A percentile compares a stretch with the other conserved stretches of the same genome.
Evolutionary conservation across 2,888 invertebrate species (phyloP).

Genomic region (Myathropa florea): DNA sequence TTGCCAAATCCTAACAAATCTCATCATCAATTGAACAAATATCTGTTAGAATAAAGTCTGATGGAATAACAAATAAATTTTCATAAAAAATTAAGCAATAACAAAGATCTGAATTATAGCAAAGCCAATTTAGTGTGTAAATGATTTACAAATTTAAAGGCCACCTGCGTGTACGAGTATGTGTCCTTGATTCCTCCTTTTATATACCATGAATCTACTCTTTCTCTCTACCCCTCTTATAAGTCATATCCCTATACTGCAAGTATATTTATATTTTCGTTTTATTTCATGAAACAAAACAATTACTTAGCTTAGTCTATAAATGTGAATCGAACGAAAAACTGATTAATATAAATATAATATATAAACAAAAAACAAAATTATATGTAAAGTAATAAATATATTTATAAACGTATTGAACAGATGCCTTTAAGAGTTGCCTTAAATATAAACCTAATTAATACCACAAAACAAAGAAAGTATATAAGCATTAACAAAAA

Average conservation of each 20-base stretch:
- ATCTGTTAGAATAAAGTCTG: slow-evolving; percentile 35
- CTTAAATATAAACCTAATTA: slow-evolving; percentile 74
- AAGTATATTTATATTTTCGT: slow-evolving; percentile 23
- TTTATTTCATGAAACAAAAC: neutral
- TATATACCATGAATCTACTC: slow-evolving; percentile 6
- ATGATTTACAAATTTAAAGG: neutral
- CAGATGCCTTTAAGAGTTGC: slow-evolving; percentile 80
- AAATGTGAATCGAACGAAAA: neutral
- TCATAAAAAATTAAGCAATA: neutral
- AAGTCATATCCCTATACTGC: slow-evolving; percentile 56
- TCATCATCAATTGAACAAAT: slow-evolving; percentile 8
- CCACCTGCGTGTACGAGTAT: neutral
- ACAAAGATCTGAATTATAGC: neutral
- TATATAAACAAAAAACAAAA: slow-evolving; percentile 67
- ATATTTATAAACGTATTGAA: slow-evolving; percentile 67
- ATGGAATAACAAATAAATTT: slow-evolving; percentile 1
- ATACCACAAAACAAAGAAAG: slow-evolving; percentile 55
- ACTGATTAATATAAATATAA: slow-evolving; percentile 10
- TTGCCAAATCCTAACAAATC: neutral
- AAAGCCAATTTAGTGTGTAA: slow-evolving; percentile 39
- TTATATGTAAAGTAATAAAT: slow-evolving; percentile 13
- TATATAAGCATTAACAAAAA: slow-evolving; percentile 35
- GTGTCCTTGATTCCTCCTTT: neutral
- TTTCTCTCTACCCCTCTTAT: neutral
- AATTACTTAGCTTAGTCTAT: neutral